Conservation (phyloP, 2,888 invertebrate genomes). For the Ormyrus nitidulus region DNA sequence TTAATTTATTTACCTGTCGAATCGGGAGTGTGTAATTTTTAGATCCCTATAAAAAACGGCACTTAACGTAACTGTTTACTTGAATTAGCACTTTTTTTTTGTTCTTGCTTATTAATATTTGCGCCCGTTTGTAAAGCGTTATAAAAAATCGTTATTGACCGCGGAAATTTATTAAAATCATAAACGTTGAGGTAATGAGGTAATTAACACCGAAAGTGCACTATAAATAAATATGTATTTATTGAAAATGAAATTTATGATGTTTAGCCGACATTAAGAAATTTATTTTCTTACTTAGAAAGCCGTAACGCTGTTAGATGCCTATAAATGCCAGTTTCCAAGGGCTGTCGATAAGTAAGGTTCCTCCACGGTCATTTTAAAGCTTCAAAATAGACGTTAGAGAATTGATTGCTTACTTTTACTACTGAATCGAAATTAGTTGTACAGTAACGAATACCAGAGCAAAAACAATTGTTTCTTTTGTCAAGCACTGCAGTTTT, state of each 20-base stretch:
- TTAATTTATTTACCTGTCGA: no score
- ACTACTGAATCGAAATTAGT: conserved; percentile 1
- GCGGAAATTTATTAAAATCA: conserved; percentile 11
- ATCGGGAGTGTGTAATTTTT: no score
- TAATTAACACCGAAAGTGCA: not conserved
- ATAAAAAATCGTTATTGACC: not conserved
- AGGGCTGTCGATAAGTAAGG: conserved; percentile 58
- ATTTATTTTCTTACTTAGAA: conserved; percentile 47
- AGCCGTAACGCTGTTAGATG: conserved; percentile 47
- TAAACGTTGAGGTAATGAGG: conserved; percentile 3
- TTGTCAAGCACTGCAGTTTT: no score
- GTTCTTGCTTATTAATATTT: no score
- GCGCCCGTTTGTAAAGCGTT: no score
- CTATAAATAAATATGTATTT: conserved; percentile 17
- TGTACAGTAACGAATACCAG: conserved; percentile 1
- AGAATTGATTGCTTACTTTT: conserved; percentile 38
- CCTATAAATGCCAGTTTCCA: conserved; percentile 57
- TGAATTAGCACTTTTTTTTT: no score
- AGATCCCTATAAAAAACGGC: no score
- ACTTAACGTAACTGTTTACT: no score
- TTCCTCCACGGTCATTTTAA: conserved; percentile 47
- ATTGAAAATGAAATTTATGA: conserved; percentile 42
- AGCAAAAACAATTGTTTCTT: not conserved
- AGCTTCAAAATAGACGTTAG: conserved; percentile 45
- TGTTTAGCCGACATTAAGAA: conserved; percentile 37